Conservation (phyloP, 2,113 vertebrate species). For the Leucosticte australis region DNA sequence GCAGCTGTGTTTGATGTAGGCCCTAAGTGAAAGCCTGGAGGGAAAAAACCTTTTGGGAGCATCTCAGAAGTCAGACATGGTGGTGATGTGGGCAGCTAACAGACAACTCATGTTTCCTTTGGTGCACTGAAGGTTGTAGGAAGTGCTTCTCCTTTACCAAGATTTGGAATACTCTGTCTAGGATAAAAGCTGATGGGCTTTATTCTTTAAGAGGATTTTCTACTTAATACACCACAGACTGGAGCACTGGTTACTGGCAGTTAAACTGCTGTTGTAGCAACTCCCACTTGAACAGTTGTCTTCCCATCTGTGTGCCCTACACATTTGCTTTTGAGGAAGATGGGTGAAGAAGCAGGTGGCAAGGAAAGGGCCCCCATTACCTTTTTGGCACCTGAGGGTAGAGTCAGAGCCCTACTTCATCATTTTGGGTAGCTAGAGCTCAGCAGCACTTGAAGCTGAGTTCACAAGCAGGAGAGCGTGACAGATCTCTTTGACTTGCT, state of each 20-base stretch:
- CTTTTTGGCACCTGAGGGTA: background rate
- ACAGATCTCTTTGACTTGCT: background rate
- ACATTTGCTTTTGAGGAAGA: background rate
- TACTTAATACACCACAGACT: background rate
- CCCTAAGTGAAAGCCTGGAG: background rate
- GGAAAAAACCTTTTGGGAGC: background rate
- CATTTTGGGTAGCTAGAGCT: background rate
- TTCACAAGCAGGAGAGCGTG: background rate
- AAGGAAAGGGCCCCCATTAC: background rate
- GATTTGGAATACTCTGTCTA: background rate
- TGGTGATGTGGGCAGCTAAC: background rate
- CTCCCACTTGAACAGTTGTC: background rate
- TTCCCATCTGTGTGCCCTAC: background rate
- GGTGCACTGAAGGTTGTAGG: background rate
- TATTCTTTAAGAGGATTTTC: background rate
- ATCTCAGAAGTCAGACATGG: background rate
- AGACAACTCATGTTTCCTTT: background rate
- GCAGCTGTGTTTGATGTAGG: background rate
- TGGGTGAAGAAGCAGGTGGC: background rate
- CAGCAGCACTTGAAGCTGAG: background rate
- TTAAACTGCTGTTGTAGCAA: background rate
- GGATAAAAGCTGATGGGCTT: background rate
- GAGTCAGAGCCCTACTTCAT: background rate
- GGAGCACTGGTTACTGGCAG: background rate
- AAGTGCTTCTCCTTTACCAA: background rate